Conservation (phyloP, 30 jellyfish, hydroid and myxozoan genomes). For the Aurelia aurita region DNA sequence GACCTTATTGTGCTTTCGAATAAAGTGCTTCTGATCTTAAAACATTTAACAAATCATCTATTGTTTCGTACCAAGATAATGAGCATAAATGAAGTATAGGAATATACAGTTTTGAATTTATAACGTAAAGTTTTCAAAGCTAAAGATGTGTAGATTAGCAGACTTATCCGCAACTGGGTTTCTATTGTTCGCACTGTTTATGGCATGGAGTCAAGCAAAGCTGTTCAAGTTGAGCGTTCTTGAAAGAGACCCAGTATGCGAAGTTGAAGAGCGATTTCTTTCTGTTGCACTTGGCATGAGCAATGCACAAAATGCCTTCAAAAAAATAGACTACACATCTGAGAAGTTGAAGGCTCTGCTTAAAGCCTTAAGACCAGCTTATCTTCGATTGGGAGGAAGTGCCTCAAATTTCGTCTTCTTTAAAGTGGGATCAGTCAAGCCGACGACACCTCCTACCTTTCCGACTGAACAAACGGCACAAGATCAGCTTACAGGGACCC, state of each 20-base stretch:
- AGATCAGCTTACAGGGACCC: background rate
- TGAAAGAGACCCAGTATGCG: conserved; percentile 59
- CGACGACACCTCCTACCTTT: conserved; percentile 39
- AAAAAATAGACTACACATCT: conserved; percentile 43
- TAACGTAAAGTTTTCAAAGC: too few relatives aligned
- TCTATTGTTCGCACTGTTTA: too few relatives aligned
- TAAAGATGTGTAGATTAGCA: too few relatives aligned
- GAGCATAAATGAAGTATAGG: too few relatives aligned
- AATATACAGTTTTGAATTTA: too few relatives aligned
- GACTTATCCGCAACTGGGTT: too few relatives aligned
- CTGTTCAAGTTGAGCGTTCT: conserved; percentile 25
- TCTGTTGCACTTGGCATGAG: conserved; percentile 75
- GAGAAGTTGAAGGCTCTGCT: conserved; percentile 63
- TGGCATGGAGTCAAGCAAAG: conserved; percentile 27
- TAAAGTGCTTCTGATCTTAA: too few relatives aligned
- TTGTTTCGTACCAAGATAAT: too few relatives aligned
- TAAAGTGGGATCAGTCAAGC: conserved; percentile 65
- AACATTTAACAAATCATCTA: too few relatives aligned
- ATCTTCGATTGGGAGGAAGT: conserved; percentile 85
- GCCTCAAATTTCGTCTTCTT: conserved; percentile 80
- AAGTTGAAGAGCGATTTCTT: conserved; percentile 70
- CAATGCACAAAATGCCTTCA: conserved; percentile 47
- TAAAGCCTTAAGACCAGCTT: conserved; percentile 84
- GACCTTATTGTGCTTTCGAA: too few relatives aligned
- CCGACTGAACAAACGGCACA: background rate